Base-by-base conservation (phyloP, 2,888 invertebrate species). In the Colostygia pectinataria region DNA sequence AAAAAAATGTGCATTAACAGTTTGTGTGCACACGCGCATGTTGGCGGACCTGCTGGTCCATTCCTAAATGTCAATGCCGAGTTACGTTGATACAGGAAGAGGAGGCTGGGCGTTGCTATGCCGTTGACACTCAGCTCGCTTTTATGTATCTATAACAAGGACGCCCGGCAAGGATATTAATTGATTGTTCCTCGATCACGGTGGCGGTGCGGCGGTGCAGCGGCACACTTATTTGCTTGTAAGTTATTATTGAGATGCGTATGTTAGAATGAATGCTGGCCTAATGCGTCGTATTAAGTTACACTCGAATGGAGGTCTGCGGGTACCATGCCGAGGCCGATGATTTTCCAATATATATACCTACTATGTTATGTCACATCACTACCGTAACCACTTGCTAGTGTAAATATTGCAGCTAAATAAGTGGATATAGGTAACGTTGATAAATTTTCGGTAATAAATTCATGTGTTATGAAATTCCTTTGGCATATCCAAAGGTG, bases 21-120 rank as follows among this genome's bases (percentile, higher is more conserved):
- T 71, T 71, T 66, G 61, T 69, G 60, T 73, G 63, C 70, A 61
- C 58, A 61, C 65, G 71, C 43, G 31, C 52, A 61, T 63, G 72
- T 70, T 64, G 69, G 69, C 69, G 68, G 66, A 59, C 55, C 55
- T 58, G 66, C 41, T 46, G 45, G 45, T 52, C 49, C 39, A 29
- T 52, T 55, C 47, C 62, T 75, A 86, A 88, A 87, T 85, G 87
- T 87, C 88, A 87, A 86, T 86, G 87, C 74, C 86, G 67, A 63
- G 62, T 69, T 68, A 68, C 61, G 59, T 61, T 56, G 64, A 71
- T 76, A 70, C 83, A 85, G 84, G 85, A 86, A 85, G 84, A 77
- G 64, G 62, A 67, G 58, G 64, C 68, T 73, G 76, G 74, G 77
- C 72, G 72, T 62, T 54, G 61, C 61, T 66, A 66, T 64, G 65